Evolutionary conservation across 2,888 invertebrate species (phyloP).

Genomic region (Cephus sareptanus): DNA sequence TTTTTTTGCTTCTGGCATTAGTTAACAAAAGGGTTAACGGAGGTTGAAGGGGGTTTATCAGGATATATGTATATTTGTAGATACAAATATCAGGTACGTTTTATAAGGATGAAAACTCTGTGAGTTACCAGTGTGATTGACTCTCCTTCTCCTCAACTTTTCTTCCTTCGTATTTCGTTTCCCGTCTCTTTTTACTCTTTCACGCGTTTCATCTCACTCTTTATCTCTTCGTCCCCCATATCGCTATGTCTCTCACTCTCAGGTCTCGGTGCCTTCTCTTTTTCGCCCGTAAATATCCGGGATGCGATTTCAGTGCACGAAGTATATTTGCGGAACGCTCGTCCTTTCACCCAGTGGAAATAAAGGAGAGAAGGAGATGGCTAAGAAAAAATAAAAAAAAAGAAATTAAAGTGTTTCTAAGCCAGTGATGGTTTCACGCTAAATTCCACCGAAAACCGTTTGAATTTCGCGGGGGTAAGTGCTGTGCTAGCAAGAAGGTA

Average conservation of each 20-base stretch:
- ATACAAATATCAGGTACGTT: too few species aligned
- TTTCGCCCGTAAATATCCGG: neutral
- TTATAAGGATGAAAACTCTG: too few species aligned
- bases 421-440: neutral
- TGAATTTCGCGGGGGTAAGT: neutral
- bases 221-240: neutral
- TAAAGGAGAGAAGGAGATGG: neutral
- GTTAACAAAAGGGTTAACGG: too few species aligned
- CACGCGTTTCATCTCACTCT: neutral
- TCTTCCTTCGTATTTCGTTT: neutral
- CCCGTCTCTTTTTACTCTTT: neutral
- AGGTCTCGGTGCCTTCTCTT: neutral
- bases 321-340: constrained; percentile 7
- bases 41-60: too few species aligned
- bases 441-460: neutral
- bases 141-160: neutral
- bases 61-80: too few species aligned
- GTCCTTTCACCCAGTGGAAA: neutral
- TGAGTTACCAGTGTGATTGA: constrained; percentile 21
- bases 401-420: neutral
- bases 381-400: neutral
- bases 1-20: too few species aligned
- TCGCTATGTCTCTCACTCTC: neutral
- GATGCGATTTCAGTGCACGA: constrained; percentile 4
- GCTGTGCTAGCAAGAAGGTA: neutral